phyloP scores from a whole-genome alignment of 2,113 vertebrate genomes.

The Anoplopoma fimbria region DNA sequence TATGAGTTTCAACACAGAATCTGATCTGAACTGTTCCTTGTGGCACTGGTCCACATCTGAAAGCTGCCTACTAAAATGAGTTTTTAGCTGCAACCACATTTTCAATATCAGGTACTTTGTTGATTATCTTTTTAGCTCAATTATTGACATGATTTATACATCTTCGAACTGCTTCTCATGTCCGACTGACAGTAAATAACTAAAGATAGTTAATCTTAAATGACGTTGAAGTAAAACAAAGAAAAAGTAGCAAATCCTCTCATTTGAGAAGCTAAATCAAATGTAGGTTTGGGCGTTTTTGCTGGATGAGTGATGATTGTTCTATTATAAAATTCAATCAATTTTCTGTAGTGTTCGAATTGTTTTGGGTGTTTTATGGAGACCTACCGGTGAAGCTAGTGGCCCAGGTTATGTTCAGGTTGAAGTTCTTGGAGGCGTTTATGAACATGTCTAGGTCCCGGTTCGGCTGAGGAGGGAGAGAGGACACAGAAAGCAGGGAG shows the following conservation, averaged over 20 bases:
- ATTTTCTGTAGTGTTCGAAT: background rate
- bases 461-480: slow-evolving; percentile 87
- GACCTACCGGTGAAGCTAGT: slow-evolving; percentile 93
- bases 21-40: background rate
- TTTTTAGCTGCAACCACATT: background rate
- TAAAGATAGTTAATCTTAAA: background rate
- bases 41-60: background rate
- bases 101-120: too few relatives aligned
- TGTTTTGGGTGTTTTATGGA: background rate
- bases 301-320: background rate
- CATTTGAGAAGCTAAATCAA: background rate
- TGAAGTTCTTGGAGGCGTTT: slow-evolving; percentile 99
- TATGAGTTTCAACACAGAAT: background rate
- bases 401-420: slow-evolving; percentile 99
- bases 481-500: background rate
- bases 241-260: too few relatives aligned
- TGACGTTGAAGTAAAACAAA: background rate
- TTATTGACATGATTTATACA: too few relatives aligned
- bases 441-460: slow-evolving; percentile 99
- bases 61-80: background rate
- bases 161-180: background rate
- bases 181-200: background rate
- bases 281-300: background rate
- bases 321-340: background rate
- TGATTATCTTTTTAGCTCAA: too few relatives aligned